phyloP scores from a whole-genome alignment of 2,113 vertebrate genomes.

The Oxyruncus cristatus region DNA sequence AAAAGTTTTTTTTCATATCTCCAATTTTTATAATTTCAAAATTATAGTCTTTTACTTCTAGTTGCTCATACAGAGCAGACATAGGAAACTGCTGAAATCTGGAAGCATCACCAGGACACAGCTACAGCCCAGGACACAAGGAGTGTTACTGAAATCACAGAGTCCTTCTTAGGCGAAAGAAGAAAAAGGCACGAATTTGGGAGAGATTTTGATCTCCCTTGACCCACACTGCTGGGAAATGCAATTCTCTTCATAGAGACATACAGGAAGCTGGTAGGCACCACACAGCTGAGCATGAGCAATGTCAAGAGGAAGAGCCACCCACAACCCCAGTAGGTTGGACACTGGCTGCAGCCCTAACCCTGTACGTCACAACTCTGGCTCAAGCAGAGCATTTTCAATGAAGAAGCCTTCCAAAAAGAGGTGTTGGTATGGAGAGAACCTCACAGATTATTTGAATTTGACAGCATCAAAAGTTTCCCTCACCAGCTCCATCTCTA shows the following conservation, averaged over 20 bases:
- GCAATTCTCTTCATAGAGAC: neutral
- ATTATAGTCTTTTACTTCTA: neutral
- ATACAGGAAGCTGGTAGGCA: neutral
- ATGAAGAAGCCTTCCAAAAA: neutral
- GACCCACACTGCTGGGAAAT: neutral
- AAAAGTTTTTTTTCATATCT: neutral
- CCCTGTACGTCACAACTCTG: neutral
- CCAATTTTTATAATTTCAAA: neutral
- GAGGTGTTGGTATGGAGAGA: accelerated
- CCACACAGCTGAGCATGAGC: neutral
- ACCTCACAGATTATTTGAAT: neutral
- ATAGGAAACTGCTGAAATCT: neutral
- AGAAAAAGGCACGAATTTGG: neutral
- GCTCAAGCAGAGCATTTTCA: neutral
- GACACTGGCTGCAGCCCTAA: neutral
- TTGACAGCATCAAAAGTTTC: neutral
- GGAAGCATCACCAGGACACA: neutral
- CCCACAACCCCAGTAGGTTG: neutral
- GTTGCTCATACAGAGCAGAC: neutral
- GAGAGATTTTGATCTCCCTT: neutral
- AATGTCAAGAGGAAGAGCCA: neutral
- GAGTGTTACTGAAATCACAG: neutral
- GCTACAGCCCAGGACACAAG: neutral
- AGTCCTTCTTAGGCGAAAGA: neutral
- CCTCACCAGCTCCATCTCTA: neutral